Conservation (phyloP, 2,888 invertebrate species). For the Cenopis cana region DNA sequence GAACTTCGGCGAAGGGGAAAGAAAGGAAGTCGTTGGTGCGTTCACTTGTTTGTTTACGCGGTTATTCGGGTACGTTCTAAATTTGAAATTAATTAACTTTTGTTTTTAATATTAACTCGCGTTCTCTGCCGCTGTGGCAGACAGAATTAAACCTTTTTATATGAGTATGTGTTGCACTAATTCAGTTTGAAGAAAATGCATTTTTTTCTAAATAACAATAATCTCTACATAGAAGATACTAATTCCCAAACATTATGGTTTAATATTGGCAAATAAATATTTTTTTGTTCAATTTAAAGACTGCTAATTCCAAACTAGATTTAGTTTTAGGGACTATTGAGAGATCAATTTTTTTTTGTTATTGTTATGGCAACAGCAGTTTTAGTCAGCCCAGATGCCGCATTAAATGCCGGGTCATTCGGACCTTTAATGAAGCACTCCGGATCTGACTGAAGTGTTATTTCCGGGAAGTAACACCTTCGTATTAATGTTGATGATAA, state of each 20-base stretch:
- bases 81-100: conserved; percentile 41
- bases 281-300: too few species aligned
- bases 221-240: too few species aligned
- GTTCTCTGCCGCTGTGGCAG: background rate
- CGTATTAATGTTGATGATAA: conserved; percentile 48
- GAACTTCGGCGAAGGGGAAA: conserved; percentile 65
- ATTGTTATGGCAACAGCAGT: background rate
- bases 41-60: conserved; percentile 62
- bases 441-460: conserved; percentile 53
- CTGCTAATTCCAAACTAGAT: too few species aligned
- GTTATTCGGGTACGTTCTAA: conserved; percentile 33
- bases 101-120: conserved; percentile 18
- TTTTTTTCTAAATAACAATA: too few species aligned
- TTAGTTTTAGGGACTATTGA: too few species aligned
- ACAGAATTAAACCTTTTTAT: background rate
- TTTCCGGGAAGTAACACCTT: conserved; percentile 66
- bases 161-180: background rate
- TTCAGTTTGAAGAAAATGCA: background rate
- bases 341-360: too few species aligned
- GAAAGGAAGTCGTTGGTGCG: conserved; percentile 65
- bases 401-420: conserved; percentile 5
- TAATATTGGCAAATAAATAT: too few species aligned
- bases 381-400: background rate
- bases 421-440: conserved; percentile 45
- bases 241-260: too few species aligned